Evolutionary conservation across 23 tunicate genomes (phyloP).

Genomic region (Oikopleura dioica): DNA sequence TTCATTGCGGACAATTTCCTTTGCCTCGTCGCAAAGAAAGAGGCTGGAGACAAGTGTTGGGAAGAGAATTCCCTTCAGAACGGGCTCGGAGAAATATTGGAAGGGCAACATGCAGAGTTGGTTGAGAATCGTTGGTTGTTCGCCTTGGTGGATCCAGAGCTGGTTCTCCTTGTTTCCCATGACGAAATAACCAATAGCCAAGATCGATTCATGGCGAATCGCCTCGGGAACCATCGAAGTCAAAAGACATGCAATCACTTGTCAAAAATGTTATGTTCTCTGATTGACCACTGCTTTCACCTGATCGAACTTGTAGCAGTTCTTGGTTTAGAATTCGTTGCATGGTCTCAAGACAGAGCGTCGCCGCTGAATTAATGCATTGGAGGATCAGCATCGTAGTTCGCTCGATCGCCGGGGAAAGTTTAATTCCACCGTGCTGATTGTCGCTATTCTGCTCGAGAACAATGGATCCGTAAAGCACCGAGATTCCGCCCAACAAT

Average conservation of each 20-base stretch:
- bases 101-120: constrained; percentile 79
- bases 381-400: background rate
- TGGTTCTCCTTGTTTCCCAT: constrained; percentile 38
- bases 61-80: constrained; percentile 30
- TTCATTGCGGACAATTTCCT: background rate
- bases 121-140: constrained; percentile 78
- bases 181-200: constrained; percentile 53
- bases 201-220: constrained; percentile 48
- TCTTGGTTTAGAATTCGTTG: background rate
- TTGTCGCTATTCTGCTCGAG: background rate
- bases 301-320: background rate
- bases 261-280: no score
- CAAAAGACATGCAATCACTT: background rate
- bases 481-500: background rate
- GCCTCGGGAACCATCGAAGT: constrained; percentile 14
- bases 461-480: background rate
- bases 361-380: background rate
- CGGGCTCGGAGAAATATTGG: constrained; percentile 50
- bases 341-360: background rate
- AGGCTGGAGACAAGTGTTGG: constrained; percentile 87
- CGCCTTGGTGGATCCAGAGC: constrained; percentile 55
- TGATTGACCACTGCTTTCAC: no score
- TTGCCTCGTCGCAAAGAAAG: background rate
- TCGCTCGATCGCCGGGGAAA: background rate
- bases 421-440: background rate